Base-by-base conservation (phyloP, 2,113 vertebrate species). In the Mandrillus leucophaeus region DNA sequence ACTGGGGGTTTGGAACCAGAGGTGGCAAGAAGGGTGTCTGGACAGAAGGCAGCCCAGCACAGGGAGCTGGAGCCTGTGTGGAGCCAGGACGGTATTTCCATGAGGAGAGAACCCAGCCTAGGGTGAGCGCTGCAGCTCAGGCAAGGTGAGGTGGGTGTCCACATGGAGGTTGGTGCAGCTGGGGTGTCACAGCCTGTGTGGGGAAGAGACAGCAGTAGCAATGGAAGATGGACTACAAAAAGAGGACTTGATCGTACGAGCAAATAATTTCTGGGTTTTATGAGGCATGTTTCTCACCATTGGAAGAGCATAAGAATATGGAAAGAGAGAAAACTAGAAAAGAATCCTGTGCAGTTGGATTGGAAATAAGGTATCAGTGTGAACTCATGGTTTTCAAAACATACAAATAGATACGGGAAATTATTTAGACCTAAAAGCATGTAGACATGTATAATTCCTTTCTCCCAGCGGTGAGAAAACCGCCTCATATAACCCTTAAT, bases 51-150 rank as follows among this genome's bases (percentile, higher is more conserved):
- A 79, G 68, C 52, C 3, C 66, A 9, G 43, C 0, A 1, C 45
- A 23, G 8, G 25, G 3, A 64, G 20, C 6, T 17, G 14, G 3
- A 17, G 25, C 4, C 40, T 23, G 0, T 6, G 23, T 0, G 7
- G 35, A 38, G 23, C 17, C 1, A 88, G 61, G 18, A 18, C 0
- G 0, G 18, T 0, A 2, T 43, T 40, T 27, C 16, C 8, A 16
- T 0, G 43, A 93, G 38, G 25, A 91, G 35, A 14, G 1, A 4
- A 48, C 16, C 6, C 40, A 30, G 27, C 23, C 30, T 48, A 10
- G 18, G 48, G 18, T 5, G 12, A 55, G 17, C 13, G 43, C 11
- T n/a, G 2, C 32, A 83, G 32, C 5, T 25, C 2, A 14, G 20
- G 12, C 55, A 38, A 2, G 48, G 72, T 4, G 43, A 48, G 48